Percentiles rank a stretch among this genome's conserved stretches.
phyloP scores from a whole-genome alignment of 1,140 invertebrate species.

The Epicauta chinensis region DNA sequence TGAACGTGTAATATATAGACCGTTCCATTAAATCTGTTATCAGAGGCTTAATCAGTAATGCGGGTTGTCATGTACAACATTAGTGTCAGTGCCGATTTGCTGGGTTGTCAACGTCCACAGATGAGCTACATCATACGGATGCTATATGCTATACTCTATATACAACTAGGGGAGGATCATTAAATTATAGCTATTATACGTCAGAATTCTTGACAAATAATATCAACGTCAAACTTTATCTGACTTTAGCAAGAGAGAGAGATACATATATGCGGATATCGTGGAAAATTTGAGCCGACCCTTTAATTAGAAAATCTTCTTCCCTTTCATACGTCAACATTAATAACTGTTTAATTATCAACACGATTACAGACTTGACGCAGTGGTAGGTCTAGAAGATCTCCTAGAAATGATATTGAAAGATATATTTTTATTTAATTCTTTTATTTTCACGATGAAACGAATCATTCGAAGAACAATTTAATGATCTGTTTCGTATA shows the following conservation, averaged over 20 bases:
- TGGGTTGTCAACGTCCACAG: slow-evolving; percentile 31
- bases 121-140: slow-evolving; percentile 25
- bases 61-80: slow-evolving; percentile 39
- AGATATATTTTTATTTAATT: not conserved
- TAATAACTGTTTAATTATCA: not conserved
- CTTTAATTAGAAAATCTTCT: slow-evolving; percentile 13
- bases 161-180: slow-evolving; percentile 21
- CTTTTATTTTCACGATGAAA: too few relatives aligned
- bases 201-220: slow-evolving; percentile 21
- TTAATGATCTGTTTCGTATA: not conserved
- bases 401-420: too few relatives aligned
- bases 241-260: too few relatives aligned
- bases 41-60: slow-evolving; percentile 29
- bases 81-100: slow-evolving; percentile 37
- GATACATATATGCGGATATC: too few relatives aligned
- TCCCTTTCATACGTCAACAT: slow-evolving; percentile 6
- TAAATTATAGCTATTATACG: slow-evolving; percentile 23
- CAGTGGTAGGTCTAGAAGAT: too few relatives aligned
- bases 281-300: not conserved
- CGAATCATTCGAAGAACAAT: not conserved
- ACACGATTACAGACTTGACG: too few relatives aligned
- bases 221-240: slow-evolving; percentile 19
- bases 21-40: slow-evolving; percentile 29
- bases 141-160: not conserved
- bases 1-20: slow-evolving; percentile 25